phyloP scores from a whole-genome alignment of 2,888 invertebrate genomes.

The Agrilus biguttatus region DNA sequence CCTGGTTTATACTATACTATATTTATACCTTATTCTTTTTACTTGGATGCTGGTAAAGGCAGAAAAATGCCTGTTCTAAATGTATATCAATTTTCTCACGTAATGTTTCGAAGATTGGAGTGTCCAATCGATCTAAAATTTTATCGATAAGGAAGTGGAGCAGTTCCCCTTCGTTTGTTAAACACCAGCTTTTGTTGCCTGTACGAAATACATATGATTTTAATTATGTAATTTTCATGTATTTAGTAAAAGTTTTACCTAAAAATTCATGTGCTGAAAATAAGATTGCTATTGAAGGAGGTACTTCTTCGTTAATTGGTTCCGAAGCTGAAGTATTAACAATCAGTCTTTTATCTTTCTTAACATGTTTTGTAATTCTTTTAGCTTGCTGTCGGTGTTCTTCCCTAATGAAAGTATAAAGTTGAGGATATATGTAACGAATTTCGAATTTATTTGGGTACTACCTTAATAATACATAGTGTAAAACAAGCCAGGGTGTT shows the following conservation, averaged over 20 bases:
- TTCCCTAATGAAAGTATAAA: constrained; percentile 40
- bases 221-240: not conserved
- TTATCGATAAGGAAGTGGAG: constrained; percentile 64
- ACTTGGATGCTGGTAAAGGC: constrained; percentile 71
- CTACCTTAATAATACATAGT: constrained; percentile 56
- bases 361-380: constrained; percentile 23
- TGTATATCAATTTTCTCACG: constrained; percentile 59
- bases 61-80: constrained; percentile 75
- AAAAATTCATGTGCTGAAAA: constrained; percentile 76
- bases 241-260: constrained; percentile 35
- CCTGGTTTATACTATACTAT: no score
- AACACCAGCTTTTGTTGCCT: constrained; percentile 60
- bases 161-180: constrained; percentile 59
- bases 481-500: constrained; percentile 71
- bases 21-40: constrained; percentile 44
- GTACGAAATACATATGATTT: constrained; percentile 7
- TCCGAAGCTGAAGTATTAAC: constrained; percentile 8
- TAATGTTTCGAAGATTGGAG: constrained; percentile 46
- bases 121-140: constrained; percentile 52
- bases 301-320: constrained; percentile 35
- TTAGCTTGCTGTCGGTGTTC: constrained; percentile 52
- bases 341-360: constrained; percentile 16
- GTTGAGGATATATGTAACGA: not conserved
- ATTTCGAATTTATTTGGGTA: not conserved
- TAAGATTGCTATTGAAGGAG: constrained; percentile 59